Evolutionary conservation across 2,888 invertebrate species (phyloP).

Genomic region (Sesia apiformis): DNA sequence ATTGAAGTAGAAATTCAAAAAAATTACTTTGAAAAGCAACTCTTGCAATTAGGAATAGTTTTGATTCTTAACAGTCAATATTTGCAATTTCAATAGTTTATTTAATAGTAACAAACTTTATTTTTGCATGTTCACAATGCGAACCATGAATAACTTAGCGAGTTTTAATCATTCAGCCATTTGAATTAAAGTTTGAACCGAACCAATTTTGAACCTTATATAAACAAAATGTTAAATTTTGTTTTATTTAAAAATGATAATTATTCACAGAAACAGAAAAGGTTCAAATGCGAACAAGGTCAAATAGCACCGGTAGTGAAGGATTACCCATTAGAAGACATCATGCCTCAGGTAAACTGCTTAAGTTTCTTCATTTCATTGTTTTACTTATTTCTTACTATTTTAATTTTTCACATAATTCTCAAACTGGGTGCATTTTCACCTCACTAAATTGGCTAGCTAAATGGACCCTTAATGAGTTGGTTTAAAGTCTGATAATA

Average conservation of each 20-base stretch:
- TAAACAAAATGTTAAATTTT: constrained; percentile 8
- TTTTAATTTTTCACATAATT: background rate
- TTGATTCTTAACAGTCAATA: too few relatives aligned
- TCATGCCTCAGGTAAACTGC: constrained; percentile 68
- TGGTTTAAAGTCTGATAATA: too few relatives aligned
- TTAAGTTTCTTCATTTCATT: background rate
- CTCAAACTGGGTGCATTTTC: constrained; percentile 1
- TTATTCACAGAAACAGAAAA: constrained; percentile 57
- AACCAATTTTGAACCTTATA: constrained; percentile 3
- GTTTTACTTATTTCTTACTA: background rate
- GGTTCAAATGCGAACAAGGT: constrained; percentile 73
- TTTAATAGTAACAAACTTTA: too few relatives aligned
- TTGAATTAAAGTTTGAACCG: background rate
- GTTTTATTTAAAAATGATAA: constrained; percentile 15
- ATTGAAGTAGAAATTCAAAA: too few relatives aligned
- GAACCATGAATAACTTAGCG: background rate
- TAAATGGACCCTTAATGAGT: too few relatives aligned
- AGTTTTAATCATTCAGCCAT: background rate
- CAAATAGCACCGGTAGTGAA: constrained; percentile 73
- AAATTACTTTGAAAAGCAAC: too few relatives aligned
- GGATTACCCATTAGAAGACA: constrained; percentile 74
- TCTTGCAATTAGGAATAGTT: too few relatives aligned
- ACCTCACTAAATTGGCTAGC: background rate
- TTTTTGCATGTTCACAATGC: background rate
- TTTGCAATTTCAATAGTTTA: too few relatives aligned